Evolutionary conservation across 2,888 invertebrate species (phyloP).

Genomic region (Tenthredo distinguenda): DNA sequence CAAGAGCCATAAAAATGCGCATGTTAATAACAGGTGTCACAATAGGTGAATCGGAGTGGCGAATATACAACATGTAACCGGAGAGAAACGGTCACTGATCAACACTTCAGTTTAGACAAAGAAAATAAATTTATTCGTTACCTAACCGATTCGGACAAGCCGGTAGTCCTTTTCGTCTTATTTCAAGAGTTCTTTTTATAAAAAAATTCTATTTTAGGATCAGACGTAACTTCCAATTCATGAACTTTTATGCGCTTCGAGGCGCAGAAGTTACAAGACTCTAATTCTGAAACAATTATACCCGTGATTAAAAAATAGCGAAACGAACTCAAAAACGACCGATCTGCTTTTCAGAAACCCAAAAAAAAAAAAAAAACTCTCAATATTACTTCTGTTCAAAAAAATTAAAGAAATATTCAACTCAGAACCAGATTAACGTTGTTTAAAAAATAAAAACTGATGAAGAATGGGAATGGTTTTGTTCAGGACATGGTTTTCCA

Average conservation of each 20-base stretch:
- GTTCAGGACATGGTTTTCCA: neutral
- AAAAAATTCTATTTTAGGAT: constrained; percentile 30
- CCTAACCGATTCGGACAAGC: neutral
- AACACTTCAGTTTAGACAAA: neutral
- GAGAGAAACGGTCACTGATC: neutral
- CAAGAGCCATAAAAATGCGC: constrained; percentile 32
- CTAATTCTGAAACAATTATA: neutral
- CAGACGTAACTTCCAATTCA: neutral
- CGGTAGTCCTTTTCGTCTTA: neutral
- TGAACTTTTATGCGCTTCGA: neutral
- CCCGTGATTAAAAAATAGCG: neutral
- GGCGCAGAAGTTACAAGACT: neutral
- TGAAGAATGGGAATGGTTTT: neutral
- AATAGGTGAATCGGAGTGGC: constrained; percentile 16
- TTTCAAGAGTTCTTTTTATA: neutral
- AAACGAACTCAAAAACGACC: neutral
- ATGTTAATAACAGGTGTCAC: constrained; percentile 18
- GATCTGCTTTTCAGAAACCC: neutral
- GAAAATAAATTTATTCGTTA: constrained; percentile 20
- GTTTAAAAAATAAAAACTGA: neutral
- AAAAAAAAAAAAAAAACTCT: neutral
- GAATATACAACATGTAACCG: neutral
- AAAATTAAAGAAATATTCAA: neutral
- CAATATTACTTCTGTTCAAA: neutral
- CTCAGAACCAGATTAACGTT: neutral